Base-by-base conservation (phyloP, 1,140 invertebrate species). In the Steinernema feltiae region DNA sequence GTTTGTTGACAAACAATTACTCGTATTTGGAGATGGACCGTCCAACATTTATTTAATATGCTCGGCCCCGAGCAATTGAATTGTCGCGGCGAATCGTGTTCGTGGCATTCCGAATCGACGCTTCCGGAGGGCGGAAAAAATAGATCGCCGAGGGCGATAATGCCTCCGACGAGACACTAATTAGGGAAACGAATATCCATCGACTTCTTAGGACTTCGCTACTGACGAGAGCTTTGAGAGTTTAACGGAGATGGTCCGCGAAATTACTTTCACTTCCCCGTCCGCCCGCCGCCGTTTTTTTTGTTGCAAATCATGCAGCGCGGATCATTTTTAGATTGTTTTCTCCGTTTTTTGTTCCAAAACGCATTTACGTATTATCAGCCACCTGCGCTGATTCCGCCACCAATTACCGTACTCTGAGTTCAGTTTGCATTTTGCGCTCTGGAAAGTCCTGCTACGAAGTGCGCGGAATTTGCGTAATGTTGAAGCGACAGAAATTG, bases 1-100 rank as follows among this genome's bases (percentile, higher is more conserved):
- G 53, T 27, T 63, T 63, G 53, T 63, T 63, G 53, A 63, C 53
- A 63, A 63, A 63, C 53, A 63, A 63, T 63, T 63, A 63, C 24
- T 63, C 53, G 53, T 15, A 63, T 63, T 63, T 27, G 53, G 53
- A 27, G 53, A 63, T 63, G 53, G 53, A 3, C 53, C 7, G 15
- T 27, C 15, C 53, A 3, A 63, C 7, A 27, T 63, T 63, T 63
- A 63, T 63, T 63, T 63, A 63, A 63, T 63, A 63, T 63, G 7
- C 53, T 27, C 24, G 12, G 53, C 12, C 7, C 35, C 35, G 18
- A 27, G 12, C 53, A 21, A 27, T 21, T 27, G 12, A 63, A 63
- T 63, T 63, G 12, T 12, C 12, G 53, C 53, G 7, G 7, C 53
- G 53, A 63, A 63, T 27, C 12, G 53, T 3, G 53, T 63, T 27